Evolutionary conservation across 2,113 vertebrate species (phyloP).

Genomic region (Jacana jacana): DNA sequence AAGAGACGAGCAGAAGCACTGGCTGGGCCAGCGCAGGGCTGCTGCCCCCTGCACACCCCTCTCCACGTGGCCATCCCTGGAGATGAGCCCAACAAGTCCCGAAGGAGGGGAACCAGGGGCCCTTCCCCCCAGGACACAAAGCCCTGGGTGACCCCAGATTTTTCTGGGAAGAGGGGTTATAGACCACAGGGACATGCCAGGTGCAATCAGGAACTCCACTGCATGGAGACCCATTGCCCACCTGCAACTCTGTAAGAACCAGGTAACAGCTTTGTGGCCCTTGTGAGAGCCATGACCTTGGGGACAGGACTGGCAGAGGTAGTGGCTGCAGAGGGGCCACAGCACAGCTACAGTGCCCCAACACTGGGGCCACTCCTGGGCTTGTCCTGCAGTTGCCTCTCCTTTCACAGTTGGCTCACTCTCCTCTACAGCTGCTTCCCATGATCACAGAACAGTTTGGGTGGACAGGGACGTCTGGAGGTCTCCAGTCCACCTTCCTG

Average conservation of each 20-base stretch:
- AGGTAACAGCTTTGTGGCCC: not conserved
- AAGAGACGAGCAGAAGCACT: fast-evolving
- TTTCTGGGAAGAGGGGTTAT: too few species aligned
- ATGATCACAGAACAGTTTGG: not conserved
- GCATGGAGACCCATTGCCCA: too few species aligned
- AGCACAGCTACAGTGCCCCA: fast-evolving
- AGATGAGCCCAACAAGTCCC: not conserved
- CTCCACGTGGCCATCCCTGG: not conserved
- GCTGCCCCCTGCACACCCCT: not conserved
- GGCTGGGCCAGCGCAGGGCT: not conserved
- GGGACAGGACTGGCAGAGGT: not conserved
- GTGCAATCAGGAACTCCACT: not conserved
- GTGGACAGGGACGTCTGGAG: not conserved
- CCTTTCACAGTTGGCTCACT: fast-evolving
- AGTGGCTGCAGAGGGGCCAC: not conserved
- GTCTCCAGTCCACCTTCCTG: not conserved
- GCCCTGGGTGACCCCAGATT: not conserved
- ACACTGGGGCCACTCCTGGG: too few species aligned
- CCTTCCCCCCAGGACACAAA: not conserved
- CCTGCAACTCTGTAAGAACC: not conserved
- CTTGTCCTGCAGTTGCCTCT: not conserved
- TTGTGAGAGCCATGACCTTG: fast-evolving
- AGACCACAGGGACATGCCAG: not conserved
- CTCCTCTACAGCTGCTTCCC: not conserved
- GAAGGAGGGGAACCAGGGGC: not conserved